Percentiles rank a stretch among this genome's conserved stretches.
Evolutionary conservation across 1,140 invertebrate species (phyloP).

Genomic region (Philopotamus ludificatus): DNA sequence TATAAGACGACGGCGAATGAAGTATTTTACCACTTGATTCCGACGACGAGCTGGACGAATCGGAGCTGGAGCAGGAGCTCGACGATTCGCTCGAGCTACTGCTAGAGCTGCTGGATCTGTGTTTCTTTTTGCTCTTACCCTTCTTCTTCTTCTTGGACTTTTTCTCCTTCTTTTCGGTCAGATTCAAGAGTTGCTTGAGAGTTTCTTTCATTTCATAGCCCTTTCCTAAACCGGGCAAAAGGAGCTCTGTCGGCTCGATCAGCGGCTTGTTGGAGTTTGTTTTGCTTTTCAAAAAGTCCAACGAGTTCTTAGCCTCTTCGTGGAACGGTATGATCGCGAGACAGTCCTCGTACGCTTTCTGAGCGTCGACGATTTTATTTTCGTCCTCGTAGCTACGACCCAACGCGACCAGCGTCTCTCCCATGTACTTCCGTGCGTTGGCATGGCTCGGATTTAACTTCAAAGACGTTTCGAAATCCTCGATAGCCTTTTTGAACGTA

Average conservation of each 20-base stretch:
- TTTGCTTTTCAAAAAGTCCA: slow-evolving; percentile 74
- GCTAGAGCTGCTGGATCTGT: slow-evolving; percentile 65
- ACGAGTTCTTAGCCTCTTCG: slow-evolving; percentile 78
- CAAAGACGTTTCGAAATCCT: slow-evolving; percentile 90
- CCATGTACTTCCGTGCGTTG: slow-evolving; percentile 94
- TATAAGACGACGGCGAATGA: background rate
- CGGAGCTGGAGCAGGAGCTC: slow-evolving; percentile 64
- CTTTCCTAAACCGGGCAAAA: slow-evolving; percentile 56
- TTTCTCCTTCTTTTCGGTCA: slow-evolving; percentile 63
- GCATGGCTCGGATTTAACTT: slow-evolving; percentile 84
- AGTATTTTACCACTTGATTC: slow-evolving; percentile 52
- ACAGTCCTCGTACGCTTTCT: slow-evolving; percentile 81
- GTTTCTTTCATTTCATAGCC: slow-evolving; percentile 63
- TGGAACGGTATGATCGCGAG: slow-evolving; percentile 77
- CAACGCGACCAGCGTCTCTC: slow-evolving; percentile 85
- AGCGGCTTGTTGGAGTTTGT: slow-evolving; percentile 57
- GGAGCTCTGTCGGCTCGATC: slow-evolving; percentile 60
- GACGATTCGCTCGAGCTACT: slow-evolving; percentile 64
- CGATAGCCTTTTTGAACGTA: slow-evolving; percentile 88
- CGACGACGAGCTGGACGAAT: slow-evolving; percentile 55
- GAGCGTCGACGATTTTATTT: slow-evolving; percentile 80
- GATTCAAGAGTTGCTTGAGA: slow-evolving; percentile 61
- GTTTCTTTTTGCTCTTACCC: slow-evolving; percentile 67
- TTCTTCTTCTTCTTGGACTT: slow-evolving; percentile 74
- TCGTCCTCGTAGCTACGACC: slow-evolving; percentile 82